These are phyloP conservation scores for Telmatherina bonti DNA, from an alignment of 2,797 vertebrate genomes.

Conservation along the genomic window DNA sequence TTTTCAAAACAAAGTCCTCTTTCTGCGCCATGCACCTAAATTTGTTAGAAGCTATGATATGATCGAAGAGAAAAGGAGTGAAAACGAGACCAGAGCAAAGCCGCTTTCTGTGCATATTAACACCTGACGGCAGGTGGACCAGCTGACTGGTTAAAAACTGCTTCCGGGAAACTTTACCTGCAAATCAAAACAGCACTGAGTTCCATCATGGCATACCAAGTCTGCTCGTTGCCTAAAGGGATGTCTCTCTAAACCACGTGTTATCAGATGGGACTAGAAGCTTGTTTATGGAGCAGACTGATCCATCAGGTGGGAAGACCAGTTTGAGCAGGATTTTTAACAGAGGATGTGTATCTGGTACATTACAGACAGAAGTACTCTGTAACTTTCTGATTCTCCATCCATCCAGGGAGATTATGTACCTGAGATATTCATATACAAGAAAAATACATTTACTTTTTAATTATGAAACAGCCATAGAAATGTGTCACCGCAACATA, in stretches of 20 bases:
- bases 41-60: slow-evolving; percentile 9
- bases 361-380: not conserved
- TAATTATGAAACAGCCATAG: too few relatives aligned
- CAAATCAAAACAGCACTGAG: not conserved
- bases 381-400: not conserved
- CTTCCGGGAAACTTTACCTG: not conserved
- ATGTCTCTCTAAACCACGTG: not conserved
- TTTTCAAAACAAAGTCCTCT: slow-evolving; percentile 2
- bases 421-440: not conserved
- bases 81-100: not conserved
- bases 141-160: not conserved
- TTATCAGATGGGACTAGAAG: not conserved
- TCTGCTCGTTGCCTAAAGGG: not conserved
- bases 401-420: not conserved
- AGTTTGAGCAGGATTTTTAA: not conserved
- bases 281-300: not conserved
- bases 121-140: not conserved
- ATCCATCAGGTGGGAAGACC: too few relatives aligned
- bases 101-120: not conserved
- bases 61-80: slow-evolving; percentile 1
- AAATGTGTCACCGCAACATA: not conserved
- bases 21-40: slow-evolving; percentile 23
- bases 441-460: too few relatives aligned
- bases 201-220: too few relatives aligned
- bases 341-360: not conserved